phyloP scores from a whole-genome alignment of 2,113 vertebrate species.

The Orcinus orca region DNA sequence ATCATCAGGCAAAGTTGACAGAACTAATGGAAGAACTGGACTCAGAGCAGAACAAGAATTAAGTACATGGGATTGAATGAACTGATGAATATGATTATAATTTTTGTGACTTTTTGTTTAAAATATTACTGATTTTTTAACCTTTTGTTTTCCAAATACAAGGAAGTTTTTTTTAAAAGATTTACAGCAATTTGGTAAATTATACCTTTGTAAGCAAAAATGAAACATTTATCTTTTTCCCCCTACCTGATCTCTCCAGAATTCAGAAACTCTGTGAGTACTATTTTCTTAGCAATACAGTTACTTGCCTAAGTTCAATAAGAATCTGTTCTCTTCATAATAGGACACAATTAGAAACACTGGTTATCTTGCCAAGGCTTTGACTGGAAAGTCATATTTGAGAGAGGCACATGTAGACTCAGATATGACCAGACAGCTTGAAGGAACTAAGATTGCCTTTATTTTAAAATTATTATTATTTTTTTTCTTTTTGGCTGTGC shows the following conservation, averaged over 20 bases:
- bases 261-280: neutral
- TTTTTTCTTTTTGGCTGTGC: neutral
- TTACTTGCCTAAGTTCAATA: neutral
- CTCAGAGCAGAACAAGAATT: neutral
- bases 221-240: neutral
- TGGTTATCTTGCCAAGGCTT: neutral
- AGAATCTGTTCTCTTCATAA: neutral
- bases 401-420: neutral
- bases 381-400: neutral
- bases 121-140: neutral
- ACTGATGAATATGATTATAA: neutral
- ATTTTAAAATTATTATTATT: neutral
- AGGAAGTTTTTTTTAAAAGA: neutral
- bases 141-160: neutral
- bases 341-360: neutral
- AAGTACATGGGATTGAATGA: neutral
- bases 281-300: neutral
- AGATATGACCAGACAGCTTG: neutral
- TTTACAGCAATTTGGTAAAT: neutral
- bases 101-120: neutral
- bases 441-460: neutral
- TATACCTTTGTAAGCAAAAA: neutral
- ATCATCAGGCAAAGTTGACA: neutral
- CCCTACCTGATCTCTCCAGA: neutral
- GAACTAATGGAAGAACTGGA: neutral